Conservation (phyloP, 2,113 vertebrate species). For the Serilophus lunatus region DNA sequence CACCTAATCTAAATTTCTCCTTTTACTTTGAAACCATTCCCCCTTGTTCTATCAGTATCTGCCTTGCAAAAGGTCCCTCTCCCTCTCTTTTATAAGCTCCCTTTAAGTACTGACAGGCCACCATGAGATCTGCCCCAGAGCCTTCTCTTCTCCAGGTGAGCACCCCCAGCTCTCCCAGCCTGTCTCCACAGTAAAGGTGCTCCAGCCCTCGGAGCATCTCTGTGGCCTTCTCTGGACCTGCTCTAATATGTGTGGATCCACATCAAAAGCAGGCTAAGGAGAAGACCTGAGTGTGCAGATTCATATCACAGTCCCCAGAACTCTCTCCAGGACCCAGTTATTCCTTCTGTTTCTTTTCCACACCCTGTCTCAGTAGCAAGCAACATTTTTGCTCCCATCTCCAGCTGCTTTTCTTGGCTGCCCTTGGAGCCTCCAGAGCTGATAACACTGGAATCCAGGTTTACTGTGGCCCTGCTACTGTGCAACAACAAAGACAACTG, state of each 20-base stretch:
- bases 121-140: background rate
- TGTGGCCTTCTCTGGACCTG: background rate
- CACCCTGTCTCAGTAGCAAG: background rate
- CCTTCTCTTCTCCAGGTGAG: background rate
- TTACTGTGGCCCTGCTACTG: rapidly evolving
- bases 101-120: background rate
- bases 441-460: background rate
- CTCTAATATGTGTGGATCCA: background rate
- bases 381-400: background rate
- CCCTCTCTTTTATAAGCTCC: background rate
- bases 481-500: background rate
- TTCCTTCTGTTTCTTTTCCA: background rate
- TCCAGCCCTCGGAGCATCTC: background rate
- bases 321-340: background rate
- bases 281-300: background rate
- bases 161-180: background rate
- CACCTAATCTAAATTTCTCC: background rate
- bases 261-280: background rate
- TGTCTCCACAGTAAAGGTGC: background rate
- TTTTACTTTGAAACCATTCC: background rate
- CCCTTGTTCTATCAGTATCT: background rate
- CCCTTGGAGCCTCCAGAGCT: background rate
- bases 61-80: background rate
- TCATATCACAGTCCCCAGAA: background rate
- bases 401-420: conserved; percentile 27